phyloP scores from a whole-genome alignment of 2,888 invertebrate genomes.

The Calliopum simillimum region DNA sequence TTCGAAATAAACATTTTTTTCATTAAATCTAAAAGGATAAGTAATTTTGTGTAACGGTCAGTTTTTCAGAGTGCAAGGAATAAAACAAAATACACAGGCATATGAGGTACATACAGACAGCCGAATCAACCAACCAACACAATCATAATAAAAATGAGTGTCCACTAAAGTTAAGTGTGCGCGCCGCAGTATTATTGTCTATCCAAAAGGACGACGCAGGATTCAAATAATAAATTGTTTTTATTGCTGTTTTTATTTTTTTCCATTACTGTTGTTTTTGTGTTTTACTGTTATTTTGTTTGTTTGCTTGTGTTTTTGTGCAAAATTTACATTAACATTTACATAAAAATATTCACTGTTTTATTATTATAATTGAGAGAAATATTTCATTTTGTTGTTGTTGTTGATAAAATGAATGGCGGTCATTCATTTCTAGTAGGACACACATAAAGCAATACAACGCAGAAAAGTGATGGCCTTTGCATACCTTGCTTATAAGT shows the following conservation, averaged over 20 bases:
- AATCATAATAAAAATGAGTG: constrained; percentile 33
- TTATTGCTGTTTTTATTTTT: constrained; percentile 17
- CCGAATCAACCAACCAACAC: background rate
- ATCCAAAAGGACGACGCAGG: background rate
- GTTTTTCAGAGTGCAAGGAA: constrained; percentile 15
- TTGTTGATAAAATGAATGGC: background rate
- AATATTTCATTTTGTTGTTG: constrained; percentile 12
- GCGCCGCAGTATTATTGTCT: background rate
- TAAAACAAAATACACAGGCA: too few relatives aligned
- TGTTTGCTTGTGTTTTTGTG: constrained; percentile 18
- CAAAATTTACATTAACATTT: constrained; percentile 22
- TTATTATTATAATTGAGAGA: constrained; percentile 9
- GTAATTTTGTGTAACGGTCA: constrained; percentile 20
- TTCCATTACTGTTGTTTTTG: constrained; percentile 4
- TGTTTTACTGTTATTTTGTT: background rate
- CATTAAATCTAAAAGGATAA: constrained; percentile 30
- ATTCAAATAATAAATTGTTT: constrained; percentile 25
- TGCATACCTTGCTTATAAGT: too few relatives aligned
- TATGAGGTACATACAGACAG: background rate
- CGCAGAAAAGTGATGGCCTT: too few relatives aligned
- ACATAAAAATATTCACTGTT: constrained; percentile 16
- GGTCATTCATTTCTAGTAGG: too few relatives aligned
- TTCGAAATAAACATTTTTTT: constrained; percentile 21
- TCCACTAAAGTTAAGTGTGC: constrained; percentile 19
- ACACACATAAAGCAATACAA: too few relatives aligned